Base-by-base conservation (phyloP, 1,140 invertebrate genomes). In the Sipha flava region DNA sequence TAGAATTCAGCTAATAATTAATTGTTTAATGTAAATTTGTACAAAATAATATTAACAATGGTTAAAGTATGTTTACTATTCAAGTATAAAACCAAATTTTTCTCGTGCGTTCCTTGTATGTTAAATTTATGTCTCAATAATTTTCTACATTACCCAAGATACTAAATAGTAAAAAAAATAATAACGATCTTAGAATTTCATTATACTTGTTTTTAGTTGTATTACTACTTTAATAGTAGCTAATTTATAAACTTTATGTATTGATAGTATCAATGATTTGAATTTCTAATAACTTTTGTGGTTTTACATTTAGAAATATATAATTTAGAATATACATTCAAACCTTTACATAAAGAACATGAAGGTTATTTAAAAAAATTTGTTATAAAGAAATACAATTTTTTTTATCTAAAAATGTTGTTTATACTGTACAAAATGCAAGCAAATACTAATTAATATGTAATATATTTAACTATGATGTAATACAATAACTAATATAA, bases 41-140 rank as follows among this genome's bases (percentile, higher is more conserved):
- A 59, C 31, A 64, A 62, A 54, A 79, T 29, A 79, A 43, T 31
- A 43, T 49, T 77, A 40, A 79, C 18, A 40, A 26, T 21, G 23
- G 23, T 31, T 45, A 31, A 31, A 29, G 80, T 75, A 81, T 83
- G 83, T 14, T 47, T 66, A 43, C 31, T 40, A 62, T 79, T 88
- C 90, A 98, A 82, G 98, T 92, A 81, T 98, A 97, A 85, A 99
- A 99, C 72, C 97, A 97, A 87, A 95, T 87, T 83, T 94, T 92
- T 83, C 94, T 90, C 96, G 99, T 97, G 87, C 97, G 99, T 83
- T 93, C 89, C 87, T 96, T 97, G 85, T 99, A 97, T 34, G 95
- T 95, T 88, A 98, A 96, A 80, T 99, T 98, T 26, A 96, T 86
- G 66, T 92, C 87, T 57, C 89, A 87, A 85, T 97, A 99, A 83